phyloP scores from a whole-genome alignment of 2,113 vertebrate genomes.

The Agelaius phoeniceus region DNA sequence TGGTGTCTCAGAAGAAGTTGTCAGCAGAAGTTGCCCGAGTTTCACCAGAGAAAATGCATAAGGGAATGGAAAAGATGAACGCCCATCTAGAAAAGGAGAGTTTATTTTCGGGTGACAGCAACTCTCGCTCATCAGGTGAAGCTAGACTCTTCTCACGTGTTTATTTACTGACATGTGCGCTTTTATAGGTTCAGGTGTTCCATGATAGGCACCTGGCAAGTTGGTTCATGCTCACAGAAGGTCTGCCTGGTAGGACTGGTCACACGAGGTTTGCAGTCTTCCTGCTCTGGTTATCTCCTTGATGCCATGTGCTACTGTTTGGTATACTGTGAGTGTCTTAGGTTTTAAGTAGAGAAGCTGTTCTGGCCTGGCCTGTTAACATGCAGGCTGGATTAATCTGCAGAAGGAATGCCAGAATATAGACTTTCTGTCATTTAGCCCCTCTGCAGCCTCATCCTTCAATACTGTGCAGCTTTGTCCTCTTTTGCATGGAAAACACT shows the following conservation, averaged over 20 bases:
- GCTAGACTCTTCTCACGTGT: background rate
- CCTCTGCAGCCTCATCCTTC: background rate
- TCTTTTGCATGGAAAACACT: background rate
- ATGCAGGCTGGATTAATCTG: background rate
- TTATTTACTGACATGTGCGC: rapidly evolving
- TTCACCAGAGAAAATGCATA: background rate
- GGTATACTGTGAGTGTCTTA: rapidly evolving
- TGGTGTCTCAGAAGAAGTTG: background rate
- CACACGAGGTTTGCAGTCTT: background rate
- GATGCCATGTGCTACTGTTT: rapidly evolving
- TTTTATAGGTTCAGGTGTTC: no score
- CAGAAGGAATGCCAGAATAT: background rate
- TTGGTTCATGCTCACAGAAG: rapidly evolving
- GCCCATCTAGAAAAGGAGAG: background rate
- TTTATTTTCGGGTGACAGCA: background rate
- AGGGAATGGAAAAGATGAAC: no score
- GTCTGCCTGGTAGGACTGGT: background rate
- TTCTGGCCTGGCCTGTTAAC: background rate
- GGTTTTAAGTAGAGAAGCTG: background rate
- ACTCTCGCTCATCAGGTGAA: rapidly evolving
- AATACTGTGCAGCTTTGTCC: background rate
- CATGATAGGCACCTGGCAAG: rapidly evolving
- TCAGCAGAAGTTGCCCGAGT: background rate
- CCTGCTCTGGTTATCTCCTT: background rate
- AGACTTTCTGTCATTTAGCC: background rate